These are phyloP conservation scores for Cheilosia variabilis DNA, from an alignment of 2,888 invertebrate genomes.

Conservation along the genomic window DNA sequence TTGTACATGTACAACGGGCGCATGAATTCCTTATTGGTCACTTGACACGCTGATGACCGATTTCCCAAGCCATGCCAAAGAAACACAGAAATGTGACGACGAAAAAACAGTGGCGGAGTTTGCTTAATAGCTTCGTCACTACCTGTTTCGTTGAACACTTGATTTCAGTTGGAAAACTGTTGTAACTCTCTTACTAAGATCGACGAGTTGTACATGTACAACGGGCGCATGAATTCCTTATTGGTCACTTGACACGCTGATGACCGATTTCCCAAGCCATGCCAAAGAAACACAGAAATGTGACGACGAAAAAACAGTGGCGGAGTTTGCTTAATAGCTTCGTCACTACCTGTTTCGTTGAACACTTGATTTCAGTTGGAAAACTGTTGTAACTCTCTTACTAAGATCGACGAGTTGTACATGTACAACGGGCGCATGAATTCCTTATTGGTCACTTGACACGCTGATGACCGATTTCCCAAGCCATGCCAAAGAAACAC, in stretches of 20 bases:
- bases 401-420: no score
- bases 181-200: neutral
- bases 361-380: neutral
- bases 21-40: slow-evolving; percentile 2
- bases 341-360: slow-evolving; percentile 2
- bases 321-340: neutral
- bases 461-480: slow-evolving; percentile 52
- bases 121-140: neutral
- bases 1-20: neutral
- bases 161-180: no score
- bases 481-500: slow-evolving; percentile 50
- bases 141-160: neutral
- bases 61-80: slow-evolving; percentile 16
- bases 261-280: slow-evolving; percentile 28
- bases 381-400: no score
- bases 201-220: neutral
- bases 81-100: no score
- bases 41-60: neutral
- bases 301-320: neutral
- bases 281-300: slow-evolving; percentile 24
- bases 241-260: slow-evolving; percentile 9
- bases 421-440: slow-evolving; percentile 23
- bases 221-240: slow-evolving; percentile 7
- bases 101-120: neutral
- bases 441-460: slow-evolving; percentile 40